Evolutionary conservation across 2,113 vertebrate species (phyloP).

Genomic region (Sitta europaea): DNA sequence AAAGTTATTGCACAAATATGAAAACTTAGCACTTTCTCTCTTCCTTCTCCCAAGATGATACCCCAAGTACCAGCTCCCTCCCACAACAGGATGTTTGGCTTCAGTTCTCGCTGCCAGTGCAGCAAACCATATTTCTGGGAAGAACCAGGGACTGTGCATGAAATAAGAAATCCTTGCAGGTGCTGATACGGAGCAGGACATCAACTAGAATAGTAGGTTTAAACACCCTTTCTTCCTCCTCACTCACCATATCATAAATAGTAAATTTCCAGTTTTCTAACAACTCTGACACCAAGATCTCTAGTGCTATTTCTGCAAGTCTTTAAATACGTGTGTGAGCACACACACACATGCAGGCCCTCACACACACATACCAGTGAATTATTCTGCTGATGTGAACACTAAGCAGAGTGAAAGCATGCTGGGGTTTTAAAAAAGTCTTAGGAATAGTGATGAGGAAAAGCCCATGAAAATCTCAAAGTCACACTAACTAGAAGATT

Average conservation of each 20-base stretch:
- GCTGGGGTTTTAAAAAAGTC: not conserved
- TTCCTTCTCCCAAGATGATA: not conserved
- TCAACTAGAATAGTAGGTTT: not conserved
- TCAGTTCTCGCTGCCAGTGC: not conserved
- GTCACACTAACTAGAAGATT: not conserved
- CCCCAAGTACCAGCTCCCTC: not conserved
- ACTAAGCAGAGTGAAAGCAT: not conserved
- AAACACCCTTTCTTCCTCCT: not conserved
- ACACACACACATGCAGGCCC: no score
- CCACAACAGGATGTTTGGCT: not conserved
- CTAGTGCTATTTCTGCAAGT: not conserved
- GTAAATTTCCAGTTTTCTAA: not conserved
- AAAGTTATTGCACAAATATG: not conserved
- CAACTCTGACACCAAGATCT: not conserved
- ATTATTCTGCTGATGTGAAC: not conserved
- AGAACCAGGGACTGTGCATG: not conserved
- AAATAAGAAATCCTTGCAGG: not conserved
- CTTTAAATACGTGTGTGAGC: not conserved
- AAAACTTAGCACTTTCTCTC: not conserved
- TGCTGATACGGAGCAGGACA: not conserved
- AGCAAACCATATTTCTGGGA: not conserved
- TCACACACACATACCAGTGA: fast-evolving
- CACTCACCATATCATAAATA: not conserved
- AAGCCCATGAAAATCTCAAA: not conserved
- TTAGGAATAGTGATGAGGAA: not conserved